Evolutionary conservation across 2,888 invertebrate species (phyloP).

Genomic region (Listrodromus nycthemerus): DNA sequence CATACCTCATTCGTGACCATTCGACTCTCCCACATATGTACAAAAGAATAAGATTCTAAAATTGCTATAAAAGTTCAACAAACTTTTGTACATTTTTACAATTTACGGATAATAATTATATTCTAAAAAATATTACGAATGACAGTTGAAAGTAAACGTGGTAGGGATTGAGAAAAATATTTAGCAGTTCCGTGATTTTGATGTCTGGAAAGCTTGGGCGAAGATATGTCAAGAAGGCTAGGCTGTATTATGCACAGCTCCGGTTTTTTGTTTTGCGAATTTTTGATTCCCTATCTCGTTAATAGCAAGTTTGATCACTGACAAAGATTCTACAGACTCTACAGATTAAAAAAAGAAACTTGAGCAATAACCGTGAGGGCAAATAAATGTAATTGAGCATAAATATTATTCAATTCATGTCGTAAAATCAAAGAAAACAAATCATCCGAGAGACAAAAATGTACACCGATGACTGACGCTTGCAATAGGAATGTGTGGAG

Average conservation of each 20-base stretch:
- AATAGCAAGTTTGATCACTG: background rate
- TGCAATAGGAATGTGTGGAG: conserved; percentile 31
- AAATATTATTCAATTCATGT: background rate
- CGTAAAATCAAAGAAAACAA: conserved; percentile 13
- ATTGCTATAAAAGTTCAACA: conserved; percentile 32
- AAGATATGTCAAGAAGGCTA: conserved; percentile 65
- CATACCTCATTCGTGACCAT: conserved; percentile 35
- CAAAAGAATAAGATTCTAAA: conserved; percentile 47
- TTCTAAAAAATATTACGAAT: conserved; percentile 18
- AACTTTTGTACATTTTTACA: conserved; percentile 56
- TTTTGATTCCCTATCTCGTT: conserved; percentile 12
- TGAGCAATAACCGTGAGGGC: conserved; percentile 57
- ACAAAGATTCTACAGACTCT: conserved; percentile 7
- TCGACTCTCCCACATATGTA: conserved; percentile 46
- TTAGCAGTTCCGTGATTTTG: conserved; percentile 24
- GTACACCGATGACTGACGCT: conserved; percentile 31
- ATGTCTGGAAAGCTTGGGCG: conserved; percentile 37
- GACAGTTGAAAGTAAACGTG: conserved; percentile 21
- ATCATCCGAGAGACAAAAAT: conserved; percentile 10
- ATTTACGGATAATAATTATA: conserved; percentile 39
- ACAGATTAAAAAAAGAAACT: conserved; percentile 22
- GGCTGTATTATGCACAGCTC: conserved; percentile 61
- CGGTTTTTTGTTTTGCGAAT: conserved; percentile 45
- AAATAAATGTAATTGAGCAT: conserved; percentile 60
- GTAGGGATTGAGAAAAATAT: conserved; percentile 27